Percentiles rank a stretch among this genome's conserved stretches.
Evolutionary conservation across 1,140 invertebrate species (phyloP).

Genomic region (Ptiloglossa arizonensis): DNA sequence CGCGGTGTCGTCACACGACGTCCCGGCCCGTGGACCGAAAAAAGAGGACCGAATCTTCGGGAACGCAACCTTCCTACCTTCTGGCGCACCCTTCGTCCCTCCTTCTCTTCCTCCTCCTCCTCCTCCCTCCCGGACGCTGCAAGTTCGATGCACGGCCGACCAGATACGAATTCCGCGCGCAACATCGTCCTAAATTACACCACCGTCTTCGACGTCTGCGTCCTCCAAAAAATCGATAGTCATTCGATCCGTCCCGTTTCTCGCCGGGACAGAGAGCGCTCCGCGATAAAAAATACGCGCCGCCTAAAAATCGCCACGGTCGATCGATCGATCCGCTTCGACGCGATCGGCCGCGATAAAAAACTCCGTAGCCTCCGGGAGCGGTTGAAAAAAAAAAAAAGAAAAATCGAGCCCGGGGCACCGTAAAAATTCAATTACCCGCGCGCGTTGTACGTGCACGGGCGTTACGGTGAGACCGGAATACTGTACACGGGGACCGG

Average conservation of each 20-base stretch:
- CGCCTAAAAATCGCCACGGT: slow-evolving; percentile 4
- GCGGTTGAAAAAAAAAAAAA: neutral
- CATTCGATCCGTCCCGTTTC: neutral
- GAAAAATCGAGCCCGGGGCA: too few species aligned
- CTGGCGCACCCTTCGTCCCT: neutral
- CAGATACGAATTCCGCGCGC: neutral
- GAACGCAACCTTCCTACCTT: slow-evolving; percentile 27
- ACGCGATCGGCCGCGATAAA: neutral
- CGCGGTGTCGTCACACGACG: slow-evolving; percentile 50
- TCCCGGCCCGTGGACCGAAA: slow-evolving; percentile 28
- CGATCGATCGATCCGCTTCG: neutral
- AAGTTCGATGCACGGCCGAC: neutral
- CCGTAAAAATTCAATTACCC: slow-evolving; percentile 29
- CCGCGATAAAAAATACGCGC: neutral
- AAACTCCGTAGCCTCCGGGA: neutral
- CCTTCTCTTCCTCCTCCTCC: too few species aligned
- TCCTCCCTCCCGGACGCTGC: too few species aligned
- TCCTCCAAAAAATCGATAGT: slow-evolving; percentile 1
- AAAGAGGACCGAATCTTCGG: slow-evolving; percentile 19
- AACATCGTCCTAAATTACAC: slow-evolving; percentile 2
- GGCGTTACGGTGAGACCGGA: too few species aligned
- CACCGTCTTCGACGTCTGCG: neutral
- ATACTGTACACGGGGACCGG: neutral
- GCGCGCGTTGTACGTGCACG: neutral
- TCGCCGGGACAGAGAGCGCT: too few species aligned